These are phyloP conservation scores for Lycaena phlaeas DNA, from an alignment of 2,888 invertebrate species.

Conservation along the genomic window DNA sequence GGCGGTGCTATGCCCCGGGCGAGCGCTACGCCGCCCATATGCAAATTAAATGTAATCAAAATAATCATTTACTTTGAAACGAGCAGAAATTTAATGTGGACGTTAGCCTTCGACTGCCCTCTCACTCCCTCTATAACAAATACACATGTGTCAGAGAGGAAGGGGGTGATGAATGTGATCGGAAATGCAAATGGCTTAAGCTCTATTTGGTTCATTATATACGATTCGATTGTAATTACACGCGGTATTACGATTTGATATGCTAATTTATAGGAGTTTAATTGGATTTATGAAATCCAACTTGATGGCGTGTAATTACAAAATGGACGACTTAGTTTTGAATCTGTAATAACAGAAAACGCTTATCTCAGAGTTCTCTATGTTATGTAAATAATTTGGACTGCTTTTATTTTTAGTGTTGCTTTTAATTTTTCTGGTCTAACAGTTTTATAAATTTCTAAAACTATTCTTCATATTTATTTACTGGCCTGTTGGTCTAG, in stretches of 20 bases:
- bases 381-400: too few species aligned
- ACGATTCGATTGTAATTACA: conserved; percentile 56
- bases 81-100: conserved; percentile 33
- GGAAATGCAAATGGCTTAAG: conserved; percentile 58
- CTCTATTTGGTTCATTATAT: conserved; percentile 53
- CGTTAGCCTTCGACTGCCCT: conserved; percentile 32
- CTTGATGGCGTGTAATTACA: conserved; percentile 4
- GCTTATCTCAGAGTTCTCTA: too few species aligned
- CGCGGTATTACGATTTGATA: conserved; percentile 53
- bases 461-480: not conserved
- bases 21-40: conserved; percentile 51
- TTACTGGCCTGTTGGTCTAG: too few species aligned
- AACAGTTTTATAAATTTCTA: not conserved
- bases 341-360: not conserved
- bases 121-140: conserved; percentile 27
- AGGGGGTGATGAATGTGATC: conserved; percentile 35
- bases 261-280: conserved; percentile 45
- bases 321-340: not conserved
- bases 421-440: not conserved
- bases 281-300: conserved; percentile 7
- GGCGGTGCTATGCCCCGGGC: conserved; percentile 48
- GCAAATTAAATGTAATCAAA: conserved; percentile 73
- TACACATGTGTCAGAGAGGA: conserved; percentile 32
- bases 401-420: too few species aligned
- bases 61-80: conserved; percentile 61